These are phyloP conservation scores for Morpho deidamia DNA, from an alignment of 2,888 invertebrate genomes.

Conservation along the genomic window DNA sequence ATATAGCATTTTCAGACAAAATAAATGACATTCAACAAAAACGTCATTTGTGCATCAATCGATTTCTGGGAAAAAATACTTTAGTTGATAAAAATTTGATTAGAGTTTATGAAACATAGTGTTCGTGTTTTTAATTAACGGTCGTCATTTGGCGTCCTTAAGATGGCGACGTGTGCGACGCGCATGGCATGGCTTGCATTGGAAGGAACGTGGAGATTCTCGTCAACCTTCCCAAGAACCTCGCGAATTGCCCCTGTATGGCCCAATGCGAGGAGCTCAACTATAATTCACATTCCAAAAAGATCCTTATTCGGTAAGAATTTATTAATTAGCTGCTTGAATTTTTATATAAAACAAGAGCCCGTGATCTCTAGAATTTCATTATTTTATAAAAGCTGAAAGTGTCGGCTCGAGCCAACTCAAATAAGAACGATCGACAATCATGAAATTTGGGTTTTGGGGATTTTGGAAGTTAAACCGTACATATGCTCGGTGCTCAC, in stretches of 20 bases:
- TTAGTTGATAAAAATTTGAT: not conserved
- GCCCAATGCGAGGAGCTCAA: conserved; percentile 73
- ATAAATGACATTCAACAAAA: too few species aligned
- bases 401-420: too few species aligned
- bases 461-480: too few species aligned
- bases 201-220: conserved; percentile 70
- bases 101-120: not conserved
- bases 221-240: conserved; percentile 69
- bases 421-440: too few species aligned
- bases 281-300: conserved; percentile 71
- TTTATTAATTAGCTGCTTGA: not conserved
- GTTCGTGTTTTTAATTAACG: conserved; percentile 4
- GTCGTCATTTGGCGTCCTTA: conserved; percentile 18
- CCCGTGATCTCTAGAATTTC: too few species aligned
- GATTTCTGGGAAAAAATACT: too few species aligned
- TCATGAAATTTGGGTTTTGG: too few species aligned
- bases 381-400: too few species aligned
- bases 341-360: not conserved
- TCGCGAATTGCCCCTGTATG: conserved; percentile 69
- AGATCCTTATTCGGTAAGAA: conserved; percentile 64
- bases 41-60: too few species aligned
- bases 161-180: conserved; percentile 73
- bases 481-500: too few species aligned
- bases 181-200: conserved; percentile 75
- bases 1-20: too few species aligned